phyloP scores from a whole-genome alignment of 2,888 invertebrate species.

The Apodemia mormo region DNA sequence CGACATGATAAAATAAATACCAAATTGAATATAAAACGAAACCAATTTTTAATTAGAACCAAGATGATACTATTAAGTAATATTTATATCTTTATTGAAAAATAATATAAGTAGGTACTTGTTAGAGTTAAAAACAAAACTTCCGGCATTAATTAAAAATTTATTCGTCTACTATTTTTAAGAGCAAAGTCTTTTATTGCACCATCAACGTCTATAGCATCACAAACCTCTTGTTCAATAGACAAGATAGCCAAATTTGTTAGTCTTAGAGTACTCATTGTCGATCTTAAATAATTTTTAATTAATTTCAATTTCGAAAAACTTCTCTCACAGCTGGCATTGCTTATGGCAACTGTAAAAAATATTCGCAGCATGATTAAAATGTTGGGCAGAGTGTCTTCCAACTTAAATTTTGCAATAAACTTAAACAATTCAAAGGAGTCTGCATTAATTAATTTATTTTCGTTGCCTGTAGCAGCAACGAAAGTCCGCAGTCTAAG shows the following conservation, averaged over 20 bases:
- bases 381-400: background rate
- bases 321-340: too few relatives aligned
- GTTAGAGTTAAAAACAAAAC: too few relatives aligned
- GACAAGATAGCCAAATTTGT: background rate
- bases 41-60: constrained; percentile 2
- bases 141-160: too few relatives aligned
- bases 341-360: too few relatives aligned
- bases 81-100: too few relatives aligned
- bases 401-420: background rate
- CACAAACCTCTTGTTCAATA: background rate
- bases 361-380: background rate
- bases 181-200: constrained; percentile 5
- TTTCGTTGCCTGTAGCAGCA: too few relatives aligned
- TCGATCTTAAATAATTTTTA: too few relatives aligned
- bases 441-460: constrained; percentile 2
- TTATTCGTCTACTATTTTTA: background rate
- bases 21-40: background rate
- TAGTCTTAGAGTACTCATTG: too few relatives aligned
- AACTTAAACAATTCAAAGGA: background rate
- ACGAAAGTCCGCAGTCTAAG: too few relatives aligned
- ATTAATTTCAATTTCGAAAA: too few relatives aligned
- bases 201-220: background rate
- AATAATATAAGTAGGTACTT: too few relatives aligned
- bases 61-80: too few relatives aligned
- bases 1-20: background rate